phyloP scores from a whole-genome alignment of 2,113 vertebrate species.

The Sebastes fasciatus region DNA sequence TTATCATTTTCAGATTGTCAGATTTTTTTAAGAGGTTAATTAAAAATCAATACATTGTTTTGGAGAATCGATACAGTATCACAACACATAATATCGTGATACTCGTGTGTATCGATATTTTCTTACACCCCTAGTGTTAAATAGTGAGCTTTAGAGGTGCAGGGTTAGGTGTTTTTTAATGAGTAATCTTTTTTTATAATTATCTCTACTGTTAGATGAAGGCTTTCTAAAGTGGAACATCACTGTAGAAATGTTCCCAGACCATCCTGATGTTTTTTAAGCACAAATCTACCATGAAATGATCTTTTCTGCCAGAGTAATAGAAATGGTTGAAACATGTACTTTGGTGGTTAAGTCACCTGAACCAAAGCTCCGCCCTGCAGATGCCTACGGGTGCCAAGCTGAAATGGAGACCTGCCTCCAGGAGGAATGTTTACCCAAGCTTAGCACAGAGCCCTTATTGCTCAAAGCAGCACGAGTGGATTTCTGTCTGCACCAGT shows the following conservation, averaged over 20 bases:
- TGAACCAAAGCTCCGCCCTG: conserved; percentile 52
- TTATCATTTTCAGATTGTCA: too few species aligned
- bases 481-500: conserved; percentile 56
- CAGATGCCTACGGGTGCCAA: conserved; percentile 60
- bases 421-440: conserved; percentile 77
- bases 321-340: conserved; percentile 40
- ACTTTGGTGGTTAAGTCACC: conserved; percentile 55
- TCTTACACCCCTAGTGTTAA: too few species aligned
- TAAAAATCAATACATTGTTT: too few species aligned
- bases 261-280: neutral
- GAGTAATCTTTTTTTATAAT: neutral
- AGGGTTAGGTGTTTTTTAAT: neutral
- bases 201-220: neutral
- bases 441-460: conserved; percentile 68
- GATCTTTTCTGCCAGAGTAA: conserved; percentile 27
- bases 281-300: conserved; percentile 28
- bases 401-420: conserved; percentile 74
- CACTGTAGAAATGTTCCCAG: neutral
- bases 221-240: neutral
- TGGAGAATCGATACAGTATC: too few species aligned
- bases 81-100: too few species aligned
- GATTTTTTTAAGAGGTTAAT: too few species aligned
- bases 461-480: conserved; percentile 61
- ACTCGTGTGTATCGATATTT: too few species aligned
- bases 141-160: conserved; percentile 22